A percentile compares a stretch with the other conserved stretches of the same genome.
Conservation (phyloP, 2,113 vertebrate species). For the Tragelaphus strepsiceros region DNA sequence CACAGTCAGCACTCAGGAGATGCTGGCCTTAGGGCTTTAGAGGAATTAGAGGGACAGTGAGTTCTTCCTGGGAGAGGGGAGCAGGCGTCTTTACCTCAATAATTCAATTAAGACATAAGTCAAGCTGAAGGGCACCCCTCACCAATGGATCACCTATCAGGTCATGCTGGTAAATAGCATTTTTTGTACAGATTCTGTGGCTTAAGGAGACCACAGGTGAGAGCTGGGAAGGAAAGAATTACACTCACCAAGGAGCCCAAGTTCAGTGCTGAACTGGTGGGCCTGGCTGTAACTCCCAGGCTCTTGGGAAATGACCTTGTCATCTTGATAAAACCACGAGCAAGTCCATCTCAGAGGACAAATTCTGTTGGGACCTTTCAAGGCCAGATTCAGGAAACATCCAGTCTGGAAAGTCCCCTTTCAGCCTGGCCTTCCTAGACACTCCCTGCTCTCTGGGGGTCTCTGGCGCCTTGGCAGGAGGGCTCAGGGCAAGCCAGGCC, state of each 20-base stretch:
- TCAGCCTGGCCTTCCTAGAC: neutral
- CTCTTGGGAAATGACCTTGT: neutral
- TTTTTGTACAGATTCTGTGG: neutral
- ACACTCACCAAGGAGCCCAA: neutral
- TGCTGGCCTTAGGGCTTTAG: neutral
- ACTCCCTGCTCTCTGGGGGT: neutral
- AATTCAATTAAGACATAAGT: neutral
- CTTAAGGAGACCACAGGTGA: neutral
- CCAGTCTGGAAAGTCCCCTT: neutral
- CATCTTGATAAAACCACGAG: neutral
- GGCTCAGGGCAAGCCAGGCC: neutral
- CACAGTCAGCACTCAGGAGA: neutral
- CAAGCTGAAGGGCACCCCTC: neutral
- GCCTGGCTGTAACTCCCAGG: neutral
- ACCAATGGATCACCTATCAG: neutral
- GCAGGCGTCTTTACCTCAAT: neutral
- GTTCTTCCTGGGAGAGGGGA: neutral
- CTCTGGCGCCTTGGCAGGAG: neutral
- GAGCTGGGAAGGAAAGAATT: neutral
- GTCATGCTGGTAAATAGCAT: rapidly evolving
- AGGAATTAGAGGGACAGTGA: neutral
- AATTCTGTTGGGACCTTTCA: neutral
- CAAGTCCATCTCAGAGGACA: neutral
- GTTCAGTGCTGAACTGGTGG: neutral
- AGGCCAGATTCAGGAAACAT: neutral